Evolutionary conservation across 2,113 vertebrate species (phyloP).

Genomic region (Verasper variegatus): DNA sequence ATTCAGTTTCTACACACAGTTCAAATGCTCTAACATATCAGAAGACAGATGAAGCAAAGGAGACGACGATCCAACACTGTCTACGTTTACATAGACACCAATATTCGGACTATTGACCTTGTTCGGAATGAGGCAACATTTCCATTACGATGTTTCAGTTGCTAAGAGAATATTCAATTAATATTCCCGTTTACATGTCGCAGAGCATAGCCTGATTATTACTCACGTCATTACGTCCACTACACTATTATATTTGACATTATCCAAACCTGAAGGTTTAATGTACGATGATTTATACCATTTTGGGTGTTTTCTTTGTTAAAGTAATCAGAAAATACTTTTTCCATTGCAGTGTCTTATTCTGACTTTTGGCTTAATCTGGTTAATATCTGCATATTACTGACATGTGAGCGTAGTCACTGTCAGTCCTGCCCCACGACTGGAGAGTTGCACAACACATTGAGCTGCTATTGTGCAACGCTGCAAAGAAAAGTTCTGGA

Average conservation of each 20-base stretch:
- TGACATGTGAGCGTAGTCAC: not conserved
- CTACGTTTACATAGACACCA: no score
- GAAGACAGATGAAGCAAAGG: slow-evolving; percentile 12
- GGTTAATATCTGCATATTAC: not conserved
- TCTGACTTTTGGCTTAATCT: not conserved
- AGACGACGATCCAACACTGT: slow-evolving; percentile 15
- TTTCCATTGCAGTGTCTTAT: not conserved
- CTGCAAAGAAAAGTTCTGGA: slow-evolving; percentile 26
- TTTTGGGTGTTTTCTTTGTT: no score
- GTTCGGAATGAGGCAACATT: not conserved
- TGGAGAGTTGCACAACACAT: slow-evolving; percentile 48
- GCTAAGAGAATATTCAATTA: not conserved
- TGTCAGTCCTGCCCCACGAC: slow-evolving; percentile 4
- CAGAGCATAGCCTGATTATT: no score
- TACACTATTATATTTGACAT: no score
- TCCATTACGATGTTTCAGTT: not conserved
- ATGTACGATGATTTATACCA: no score
- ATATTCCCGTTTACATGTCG: not conserved
- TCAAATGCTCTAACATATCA: slow-evolving; percentile 5
- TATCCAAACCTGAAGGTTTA: no score
- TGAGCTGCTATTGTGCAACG: slow-evolving; percentile 37
- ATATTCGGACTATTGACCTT: not conserved
- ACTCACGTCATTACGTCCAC: no score
- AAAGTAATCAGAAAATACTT: no score
- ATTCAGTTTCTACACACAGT: not conserved